Evolutionary conservation across 2,113 vertebrate genomes (phyloP).

Genomic region (Lepus timidus): DNA sequence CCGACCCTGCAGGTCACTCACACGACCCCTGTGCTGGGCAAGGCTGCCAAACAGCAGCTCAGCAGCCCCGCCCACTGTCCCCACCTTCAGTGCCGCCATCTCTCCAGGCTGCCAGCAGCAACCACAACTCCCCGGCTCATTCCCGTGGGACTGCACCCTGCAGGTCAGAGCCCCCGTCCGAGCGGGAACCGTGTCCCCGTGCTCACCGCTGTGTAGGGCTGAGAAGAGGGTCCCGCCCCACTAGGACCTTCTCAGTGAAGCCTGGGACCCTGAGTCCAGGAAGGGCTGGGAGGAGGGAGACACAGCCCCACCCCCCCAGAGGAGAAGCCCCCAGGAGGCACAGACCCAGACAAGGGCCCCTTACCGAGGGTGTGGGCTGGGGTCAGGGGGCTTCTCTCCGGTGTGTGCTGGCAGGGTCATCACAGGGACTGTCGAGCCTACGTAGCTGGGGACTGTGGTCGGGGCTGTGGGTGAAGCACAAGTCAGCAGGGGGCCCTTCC

Average conservation of each 20-base stretch:
- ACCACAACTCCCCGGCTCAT: too few relatives aligned
- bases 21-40: fast-evolving
- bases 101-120: too few relatives aligned
- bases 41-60: neutral
- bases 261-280: neutral
- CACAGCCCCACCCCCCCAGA: fast-evolving
- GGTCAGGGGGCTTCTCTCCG: too few relatives aligned
- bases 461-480: too few relatives aligned
- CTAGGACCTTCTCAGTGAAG: neutral
- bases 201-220: too few relatives aligned
- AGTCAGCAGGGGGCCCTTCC: fast-evolving
- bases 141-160: fast-evolving
- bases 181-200: fast-evolving
- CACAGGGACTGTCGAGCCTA: neutral
- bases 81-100: too few relatives aligned
- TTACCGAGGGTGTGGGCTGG: neutral
- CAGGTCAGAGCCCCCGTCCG: fast-evolving
- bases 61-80: neutral
- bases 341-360: neutral
- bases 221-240: fast-evolving
- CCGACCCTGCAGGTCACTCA: neutral
- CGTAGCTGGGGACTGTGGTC: fast-evolving
- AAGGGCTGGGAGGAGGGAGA: too few relatives aligned
- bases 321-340: too few relatives aligned
- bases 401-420: too few relatives aligned